Conservation (phyloP, 2,797 vertebrate species). For the Babyrousa celebensis region DNA sequence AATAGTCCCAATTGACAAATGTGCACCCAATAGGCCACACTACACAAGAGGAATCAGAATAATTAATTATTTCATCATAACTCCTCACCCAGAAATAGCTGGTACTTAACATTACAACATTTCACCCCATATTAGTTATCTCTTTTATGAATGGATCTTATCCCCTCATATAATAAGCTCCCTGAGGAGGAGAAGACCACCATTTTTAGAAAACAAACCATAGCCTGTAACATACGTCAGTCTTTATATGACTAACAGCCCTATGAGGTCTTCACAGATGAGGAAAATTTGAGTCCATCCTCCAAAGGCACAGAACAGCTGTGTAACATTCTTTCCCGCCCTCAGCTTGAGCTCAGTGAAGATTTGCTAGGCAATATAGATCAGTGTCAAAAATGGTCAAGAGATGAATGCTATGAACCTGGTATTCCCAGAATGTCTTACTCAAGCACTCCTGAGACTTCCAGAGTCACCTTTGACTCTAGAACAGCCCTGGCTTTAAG, state of each 20-base stretch:
- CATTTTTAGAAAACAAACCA: conserved; percentile 5
- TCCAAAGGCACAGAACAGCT: not conserved
- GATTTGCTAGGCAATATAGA: not conserved
- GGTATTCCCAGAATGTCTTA: not conserved
- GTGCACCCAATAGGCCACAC: not conserved
- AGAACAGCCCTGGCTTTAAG: conserved; percentile 29
- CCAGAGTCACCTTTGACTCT: not conserved
- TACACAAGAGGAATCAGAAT: conserved; percentile 49
- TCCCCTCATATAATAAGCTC: conserved; percentile 4
- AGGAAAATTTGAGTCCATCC: conserved; percentile 16
- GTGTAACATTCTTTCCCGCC: not conserved
- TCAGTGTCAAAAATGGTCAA: not conserved
- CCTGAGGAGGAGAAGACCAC: not conserved
- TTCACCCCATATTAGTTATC: not conserved
- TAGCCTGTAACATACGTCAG: not conserved
- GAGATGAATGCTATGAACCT: not conserved
- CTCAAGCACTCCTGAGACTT: not conserved
- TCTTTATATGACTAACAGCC: not conserved
- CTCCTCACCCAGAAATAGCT: not conserved
- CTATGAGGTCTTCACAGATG: not conserved
- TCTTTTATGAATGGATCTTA: conserved; percentile 12
- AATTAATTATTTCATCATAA: conserved; percentile 47
- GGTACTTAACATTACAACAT: not conserved
- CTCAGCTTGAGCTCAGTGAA: not conserved
- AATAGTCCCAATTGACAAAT: conserved; percentile 33